Conservation (phyloP, 2,888 invertebrate species). For the Chrysotoxum bicinctum region DNA sequence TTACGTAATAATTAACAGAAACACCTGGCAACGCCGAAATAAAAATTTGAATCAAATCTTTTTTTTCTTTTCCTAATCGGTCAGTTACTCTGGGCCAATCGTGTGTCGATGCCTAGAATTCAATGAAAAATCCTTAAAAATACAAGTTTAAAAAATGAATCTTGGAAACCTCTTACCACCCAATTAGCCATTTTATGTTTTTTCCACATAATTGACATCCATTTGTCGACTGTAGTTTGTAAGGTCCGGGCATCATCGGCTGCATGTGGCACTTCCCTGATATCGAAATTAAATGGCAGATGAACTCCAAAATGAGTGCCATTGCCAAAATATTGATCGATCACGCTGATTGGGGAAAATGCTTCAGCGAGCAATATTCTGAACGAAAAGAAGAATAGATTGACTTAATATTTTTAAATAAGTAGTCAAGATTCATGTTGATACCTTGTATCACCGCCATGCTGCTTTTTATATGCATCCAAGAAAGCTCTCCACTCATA, state of each 20-base stretch:
- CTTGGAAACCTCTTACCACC: conserved; percentile 83
- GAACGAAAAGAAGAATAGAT: no score
- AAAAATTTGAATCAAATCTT: conserved; percentile 87
- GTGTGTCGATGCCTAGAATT: conserved; percentile 85
- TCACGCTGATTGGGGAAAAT: conserved; percentile 82
- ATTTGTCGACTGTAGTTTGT: conserved; percentile 83
- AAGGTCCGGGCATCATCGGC: conserved; percentile 83
- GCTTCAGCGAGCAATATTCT: conserved; percentile 76
- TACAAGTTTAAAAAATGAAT: neutral
- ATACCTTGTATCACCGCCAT: conserved; percentile 79
- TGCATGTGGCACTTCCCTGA: conserved; percentile 83
- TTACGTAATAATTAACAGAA: conserved; percentile 88
- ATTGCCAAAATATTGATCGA: conserved; percentile 84
- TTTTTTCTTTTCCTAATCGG: conserved; percentile 85
- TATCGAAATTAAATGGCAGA: conserved; percentile 86
- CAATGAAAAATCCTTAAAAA: neutral
- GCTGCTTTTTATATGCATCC: conserved; percentile 79
- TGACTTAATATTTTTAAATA: neutral
- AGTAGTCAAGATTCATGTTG: neutral
- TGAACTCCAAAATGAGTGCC: conserved; percentile 82
- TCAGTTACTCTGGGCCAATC: conserved; percentile 85
- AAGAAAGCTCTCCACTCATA: conserved; percentile 84
- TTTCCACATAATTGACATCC: conserved; percentile 84
- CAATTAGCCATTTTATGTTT: conserved; percentile 84
- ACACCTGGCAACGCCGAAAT: conserved; percentile 89